These are phyloP conservation scores for Drosophila rufa DNA, from an alignment of 1,140 invertebrate genomes.

Conservation along the genomic window DNA sequence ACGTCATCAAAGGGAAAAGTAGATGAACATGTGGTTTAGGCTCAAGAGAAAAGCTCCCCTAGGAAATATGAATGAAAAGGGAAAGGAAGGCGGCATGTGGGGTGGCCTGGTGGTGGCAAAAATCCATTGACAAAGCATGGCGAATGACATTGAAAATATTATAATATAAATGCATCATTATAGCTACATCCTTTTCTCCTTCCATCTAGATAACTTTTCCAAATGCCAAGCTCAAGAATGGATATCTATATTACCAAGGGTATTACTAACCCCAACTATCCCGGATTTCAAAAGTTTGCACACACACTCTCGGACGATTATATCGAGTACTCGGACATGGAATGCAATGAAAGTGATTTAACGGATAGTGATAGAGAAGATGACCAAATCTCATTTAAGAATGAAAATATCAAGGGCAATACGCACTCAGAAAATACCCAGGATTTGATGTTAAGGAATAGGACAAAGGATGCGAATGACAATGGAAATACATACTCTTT, in stretches of 20 bases:
- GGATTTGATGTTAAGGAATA: constrained; percentile 1
- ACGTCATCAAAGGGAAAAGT: background rate
- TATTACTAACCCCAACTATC: constrained; percentile 92
- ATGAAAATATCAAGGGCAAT: background rate
- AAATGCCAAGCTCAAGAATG: constrained; percentile 42
- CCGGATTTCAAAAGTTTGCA: constrained; percentile 88
- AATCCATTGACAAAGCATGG: background rate
- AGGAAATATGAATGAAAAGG: background rate
- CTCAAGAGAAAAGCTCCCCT: background rate
- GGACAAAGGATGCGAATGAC: background rate
- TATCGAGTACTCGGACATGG: constrained; percentile 51
- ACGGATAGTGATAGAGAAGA: constrained; percentile 45
- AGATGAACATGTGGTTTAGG: background rate
- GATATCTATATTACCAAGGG: constrained; percentile 86
- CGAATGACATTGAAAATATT: constrained; percentile 4
- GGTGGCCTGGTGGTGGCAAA: background rate
- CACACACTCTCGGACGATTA: constrained; percentile 78
- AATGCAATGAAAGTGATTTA: constrained; percentile 57
- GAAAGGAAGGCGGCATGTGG: background rate
- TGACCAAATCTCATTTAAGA: constrained; percentile 16
- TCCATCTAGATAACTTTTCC: background rate
- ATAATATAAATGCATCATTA: background rate
- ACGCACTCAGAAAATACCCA: constrained; percentile 2
- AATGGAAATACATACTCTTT: constrained; percentile 28
- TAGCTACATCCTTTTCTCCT: background rate